Conservation (phyloP, 2,797 vertebrate genomes). For the Sarcoramphus papa region DNA sequence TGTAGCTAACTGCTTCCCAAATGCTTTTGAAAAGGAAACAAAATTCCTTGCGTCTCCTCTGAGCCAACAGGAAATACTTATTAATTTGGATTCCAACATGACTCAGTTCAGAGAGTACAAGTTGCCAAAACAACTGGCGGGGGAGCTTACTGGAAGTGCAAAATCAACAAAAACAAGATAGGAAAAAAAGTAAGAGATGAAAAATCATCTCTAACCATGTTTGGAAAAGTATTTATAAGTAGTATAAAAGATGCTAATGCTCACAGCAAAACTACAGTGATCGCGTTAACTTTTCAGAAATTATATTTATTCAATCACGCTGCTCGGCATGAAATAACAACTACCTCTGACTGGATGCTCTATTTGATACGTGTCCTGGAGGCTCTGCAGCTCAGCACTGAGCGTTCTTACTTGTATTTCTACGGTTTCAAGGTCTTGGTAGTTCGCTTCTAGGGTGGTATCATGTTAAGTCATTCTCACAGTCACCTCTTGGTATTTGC, state of each 20-base stretch:
- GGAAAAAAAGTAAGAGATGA: background rate
- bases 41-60: background rate
- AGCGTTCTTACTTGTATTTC: background rate
- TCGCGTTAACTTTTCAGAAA: background rate
- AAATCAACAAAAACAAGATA: background rate
- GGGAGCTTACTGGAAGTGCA: background rate
- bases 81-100: background rate
- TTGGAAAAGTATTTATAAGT: background rate
- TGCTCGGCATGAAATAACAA: background rate
- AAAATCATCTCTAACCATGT: background rate
- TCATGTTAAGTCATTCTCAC: rapidly evolving
- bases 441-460: background rate
- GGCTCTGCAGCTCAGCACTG: background rate
- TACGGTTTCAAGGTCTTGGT: background rate
- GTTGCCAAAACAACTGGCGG: background rate
- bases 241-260: background rate
- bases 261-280: background rate
- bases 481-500: background rate
- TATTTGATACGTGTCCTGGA: background rate
- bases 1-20: background rate
- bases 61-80: slow-evolving; percentile 42
- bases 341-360: background rate
- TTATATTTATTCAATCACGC: background rate
- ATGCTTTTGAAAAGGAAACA: background rate
- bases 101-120: background rate